A percentile compares a stretch with the other conserved stretches of the same genome.
phyloP scores from a whole-genome alignment of 1,140 invertebrate genomes.

The Liolophura sinensis region DNA sequence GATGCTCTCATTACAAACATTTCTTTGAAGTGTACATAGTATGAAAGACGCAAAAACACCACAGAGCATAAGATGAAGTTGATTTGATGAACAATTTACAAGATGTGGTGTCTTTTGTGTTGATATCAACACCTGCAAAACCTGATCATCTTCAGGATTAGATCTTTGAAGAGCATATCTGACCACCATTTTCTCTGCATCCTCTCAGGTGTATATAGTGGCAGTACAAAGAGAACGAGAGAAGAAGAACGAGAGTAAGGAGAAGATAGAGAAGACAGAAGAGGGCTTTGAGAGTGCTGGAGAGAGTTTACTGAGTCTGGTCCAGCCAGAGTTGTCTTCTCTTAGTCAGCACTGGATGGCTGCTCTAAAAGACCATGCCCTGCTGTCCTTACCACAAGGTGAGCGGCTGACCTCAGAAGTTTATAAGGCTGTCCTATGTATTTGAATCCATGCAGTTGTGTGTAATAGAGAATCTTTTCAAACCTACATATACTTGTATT shows the following conservation, averaged over 20 bases:
- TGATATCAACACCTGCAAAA: no score
- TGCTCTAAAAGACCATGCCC: conserved; percentile 91
- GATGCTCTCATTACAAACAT: no score
- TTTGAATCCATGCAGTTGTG: no score
- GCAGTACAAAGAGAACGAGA: conserved; percentile 81
- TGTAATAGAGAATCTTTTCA: no score
- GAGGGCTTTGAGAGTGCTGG: conserved; percentile 61
- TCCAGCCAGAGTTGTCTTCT: conserved; percentile 89
- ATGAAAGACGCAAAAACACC: no score
- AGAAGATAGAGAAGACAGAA: conserved; percentile 47
- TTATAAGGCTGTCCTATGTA: no score
- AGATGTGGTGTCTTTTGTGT: no score
- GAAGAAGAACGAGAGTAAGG: conserved; percentile 22
- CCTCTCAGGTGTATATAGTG: conserved; percentile 83
- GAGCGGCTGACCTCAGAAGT: conserved; percentile 33
- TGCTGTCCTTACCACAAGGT: conserved; percentile 88
- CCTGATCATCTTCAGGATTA: no score
- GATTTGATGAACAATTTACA: no score
- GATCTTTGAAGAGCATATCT: not conserved
- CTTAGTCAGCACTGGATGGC: conserved; percentile 93
- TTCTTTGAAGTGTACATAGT: no score
- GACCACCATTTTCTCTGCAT: not conserved
- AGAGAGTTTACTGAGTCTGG: conserved; percentile 80
- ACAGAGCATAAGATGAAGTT: no score
- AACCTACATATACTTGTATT: no score